Evolutionary conservation across 2,113 vertebrate genomes (phyloP).

Genomic region (Trochalopteron elliotii): DNA sequence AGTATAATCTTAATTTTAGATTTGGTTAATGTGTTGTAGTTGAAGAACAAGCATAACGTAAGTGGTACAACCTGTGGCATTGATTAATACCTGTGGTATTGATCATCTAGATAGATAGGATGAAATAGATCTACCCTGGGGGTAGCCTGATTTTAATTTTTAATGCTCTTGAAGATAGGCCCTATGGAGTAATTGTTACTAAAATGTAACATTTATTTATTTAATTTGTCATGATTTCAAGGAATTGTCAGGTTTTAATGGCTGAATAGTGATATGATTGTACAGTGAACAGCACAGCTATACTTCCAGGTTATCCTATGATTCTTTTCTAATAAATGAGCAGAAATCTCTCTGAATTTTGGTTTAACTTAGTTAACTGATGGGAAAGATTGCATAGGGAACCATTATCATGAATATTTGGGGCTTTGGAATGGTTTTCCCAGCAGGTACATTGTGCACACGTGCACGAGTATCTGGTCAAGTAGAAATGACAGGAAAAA

Average conservation of each 20-base stretch:
- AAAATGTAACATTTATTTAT: neutral
- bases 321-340: neutral
- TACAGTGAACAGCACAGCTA: neutral
- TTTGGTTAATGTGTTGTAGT: neutral
- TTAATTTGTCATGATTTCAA: neutral
- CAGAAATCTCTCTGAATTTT: neutral
- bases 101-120: neutral
- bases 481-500: neutral
- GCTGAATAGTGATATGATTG: neutral
- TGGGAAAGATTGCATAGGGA: neutral
- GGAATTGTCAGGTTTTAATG: neutral
- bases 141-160: neutral
- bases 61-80: neutral
- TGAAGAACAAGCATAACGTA: neutral
- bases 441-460: neutral
- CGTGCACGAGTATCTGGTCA: fast-evolving
- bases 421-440: neutral
- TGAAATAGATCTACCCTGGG: neutral
- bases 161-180: neutral
- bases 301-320: neutral
- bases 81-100: neutral
- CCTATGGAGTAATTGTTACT: neutral
- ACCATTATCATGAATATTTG: neutral
- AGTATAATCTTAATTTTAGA: neutral
- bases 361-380: neutral